A percentile compares a stretch with the other conserved stretches of the same genome.
Conservation (phyloP, 2,113 vertebrate genomes). For the Oncorhynchus nerka region DNA sequence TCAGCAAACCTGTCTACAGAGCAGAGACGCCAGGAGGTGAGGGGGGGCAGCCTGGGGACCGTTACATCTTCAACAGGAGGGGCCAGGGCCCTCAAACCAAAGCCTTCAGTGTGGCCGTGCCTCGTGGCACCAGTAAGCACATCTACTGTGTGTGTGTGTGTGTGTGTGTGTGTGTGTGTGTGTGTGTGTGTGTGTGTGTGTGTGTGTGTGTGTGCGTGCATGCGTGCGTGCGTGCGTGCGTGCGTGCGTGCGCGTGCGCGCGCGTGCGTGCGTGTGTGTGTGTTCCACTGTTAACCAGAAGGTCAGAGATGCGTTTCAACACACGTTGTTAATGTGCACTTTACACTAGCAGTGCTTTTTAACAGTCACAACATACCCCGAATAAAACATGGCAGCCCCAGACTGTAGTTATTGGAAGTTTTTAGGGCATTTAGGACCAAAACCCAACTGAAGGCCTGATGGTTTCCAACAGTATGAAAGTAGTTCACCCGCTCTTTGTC, state of each 20-base stretch:
- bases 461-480: conserved; percentile 4
- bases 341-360: not conserved
- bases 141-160: not conserved
- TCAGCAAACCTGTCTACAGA: conserved; percentile 68
- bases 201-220: no score
- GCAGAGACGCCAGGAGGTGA: conserved; percentile 62
- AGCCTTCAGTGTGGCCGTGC: conserved; percentile 86
- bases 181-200: conserved; percentile 2
- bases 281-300: not conserved
- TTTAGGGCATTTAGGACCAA: conserved; percentile 44
- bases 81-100: conserved; percentile 94
- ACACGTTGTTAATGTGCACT: not conserved
- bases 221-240: no score
- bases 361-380: not conserved
- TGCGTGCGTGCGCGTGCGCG: no score
- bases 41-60: conserved; percentile 81
- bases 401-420: conserved; percentile 33
- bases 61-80: conserved; percentile 95
- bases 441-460: conserved; percentile 1
- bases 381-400: not conserved
- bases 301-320: not conserved
- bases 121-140: conserved; percentile 79
- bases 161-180: no score
- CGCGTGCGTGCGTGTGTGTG: not conserved
- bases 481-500: conserved; percentile 47